Base-by-base conservation (phyloP, 2,797 vertebrate species). In the Periophthalmus magnuspinnatus region DNA sequence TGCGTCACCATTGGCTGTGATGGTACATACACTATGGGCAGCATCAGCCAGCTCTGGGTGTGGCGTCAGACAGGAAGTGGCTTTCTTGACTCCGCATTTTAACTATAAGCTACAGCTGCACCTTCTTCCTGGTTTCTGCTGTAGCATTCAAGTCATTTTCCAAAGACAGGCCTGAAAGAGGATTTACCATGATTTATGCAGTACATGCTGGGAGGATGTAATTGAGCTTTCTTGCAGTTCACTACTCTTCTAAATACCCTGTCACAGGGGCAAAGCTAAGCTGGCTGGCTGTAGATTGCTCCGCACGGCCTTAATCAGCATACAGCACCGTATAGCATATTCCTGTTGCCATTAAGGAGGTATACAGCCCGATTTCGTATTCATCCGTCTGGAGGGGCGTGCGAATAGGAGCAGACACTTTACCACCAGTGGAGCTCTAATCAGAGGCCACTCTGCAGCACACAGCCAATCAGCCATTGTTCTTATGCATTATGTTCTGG, bases 151-250 rank as follows among this genome's bases (percentile, higher is more conserved):
- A 81, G 83, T 88, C 82, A 88, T 88, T 87, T 90, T 76, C 70
- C 4, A 86, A 88, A 89, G 85, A 84, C 84, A 76, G 81, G 69
- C 78, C 78, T 83, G 84, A 90, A 91, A 92, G 77, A 77, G 89
- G 89, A 89, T 91, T 90, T 87, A 81, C 67, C 56, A 41, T 90
- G 85, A 92, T 89, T 89, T 88, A 90, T 91, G 89, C 88, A 86
- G 76, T 84, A 79, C 84, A 81, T 86, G 86, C 84, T 80, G 87
- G 81, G 81, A 88, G 80, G 86, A 88, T 88, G 86, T 91, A 91
- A 91, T 91, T 92, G 90, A 91, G 89, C 89, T 87, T 91, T 86
- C 84, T 90, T 87, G 84, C 85, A 85, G 86, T 90, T 91, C 80
- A 82, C 82, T 82, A 83, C 85, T 90, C 85, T 86, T 87, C 89